phyloP scores from a whole-genome alignment of 2,888 invertebrate genomes.

The Chamaedrilus cognettii region DNA sequence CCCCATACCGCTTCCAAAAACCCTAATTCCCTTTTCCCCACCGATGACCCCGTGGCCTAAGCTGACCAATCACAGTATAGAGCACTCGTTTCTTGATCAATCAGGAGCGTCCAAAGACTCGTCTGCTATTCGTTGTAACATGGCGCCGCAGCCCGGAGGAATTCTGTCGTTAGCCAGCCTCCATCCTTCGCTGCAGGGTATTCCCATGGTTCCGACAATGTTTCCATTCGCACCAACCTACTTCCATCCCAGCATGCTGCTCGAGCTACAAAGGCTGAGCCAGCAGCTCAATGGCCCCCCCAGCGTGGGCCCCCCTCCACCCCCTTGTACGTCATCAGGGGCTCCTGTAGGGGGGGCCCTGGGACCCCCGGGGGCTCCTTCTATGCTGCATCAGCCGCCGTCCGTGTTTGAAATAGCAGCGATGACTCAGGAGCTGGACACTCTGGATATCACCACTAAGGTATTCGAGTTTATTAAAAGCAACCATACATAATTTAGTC shows the following conservation, averaged over 20 bases:
- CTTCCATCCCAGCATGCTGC: conserved; percentile 35
- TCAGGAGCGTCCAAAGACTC: not conserved
- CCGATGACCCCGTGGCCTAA: conserved; percentile 7
- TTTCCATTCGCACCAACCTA: conserved; percentile 31
- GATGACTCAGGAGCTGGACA: conserved; percentile 93
- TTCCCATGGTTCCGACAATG: conserved; percentile 31
- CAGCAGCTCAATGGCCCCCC: conserved; percentile 9
- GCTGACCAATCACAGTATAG: conserved; percentile 21
- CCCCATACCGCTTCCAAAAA: too few relatives aligned
- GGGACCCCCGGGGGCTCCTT: too few relatives aligned
- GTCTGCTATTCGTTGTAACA: too few relatives aligned
- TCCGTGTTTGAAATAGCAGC: conserved; percentile 75
- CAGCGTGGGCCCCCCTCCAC: conserved; percentile 35
- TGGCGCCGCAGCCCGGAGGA: too few relatives aligned
- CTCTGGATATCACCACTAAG: conserved; percentile 92
- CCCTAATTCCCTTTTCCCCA: not conserved
- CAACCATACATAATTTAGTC: too few relatives aligned
- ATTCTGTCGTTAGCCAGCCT: not conserved
- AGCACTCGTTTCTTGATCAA: conserved; percentile 12
- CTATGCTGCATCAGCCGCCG: conserved; percentile 13
- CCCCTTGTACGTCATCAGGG: not conserved
- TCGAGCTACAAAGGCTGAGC: conserved; percentile 9
- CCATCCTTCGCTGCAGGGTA: conserved; percentile 35
- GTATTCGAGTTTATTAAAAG: too few relatives aligned
- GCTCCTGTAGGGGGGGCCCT: too few relatives aligned